Base-by-base conservation (phyloP, 2,113 vertebrate species). In the Phylloscopus whistleri region DNA sequence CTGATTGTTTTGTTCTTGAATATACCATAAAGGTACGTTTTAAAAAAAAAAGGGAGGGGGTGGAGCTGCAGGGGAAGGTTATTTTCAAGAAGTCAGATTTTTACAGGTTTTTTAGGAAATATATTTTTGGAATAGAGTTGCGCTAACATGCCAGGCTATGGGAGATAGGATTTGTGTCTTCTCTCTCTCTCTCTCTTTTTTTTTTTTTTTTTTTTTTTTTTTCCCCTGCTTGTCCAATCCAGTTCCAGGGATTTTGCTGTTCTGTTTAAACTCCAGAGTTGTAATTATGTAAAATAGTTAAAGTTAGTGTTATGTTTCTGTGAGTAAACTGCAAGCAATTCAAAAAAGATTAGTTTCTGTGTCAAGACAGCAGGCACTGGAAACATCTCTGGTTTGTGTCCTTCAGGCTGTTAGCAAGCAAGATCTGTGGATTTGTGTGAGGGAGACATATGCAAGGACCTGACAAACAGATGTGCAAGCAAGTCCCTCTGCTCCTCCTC, bases 231-330 rank as follows among this genome's bases (percentile, higher is more conserved):
- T 87, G 43, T 91, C 55, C 74, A 91, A 41, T 85, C 49, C 37
- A 22, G 44, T 94, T 87, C 46, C 30, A 62, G 46, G 26, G 66
- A 93, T 64, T 83, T 69, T 74, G 21, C 46, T 74, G 30, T 87
- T 94, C 90, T 83, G 51, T 80, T 93, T 91, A 80, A 90, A 85
- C 48, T 74, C 75, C 72, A 44, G 63, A 69, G 67, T 51, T 51
- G 22, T 48, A 67, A 83, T 94, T 95, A 80, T 41, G 67, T 59
- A 83, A 95, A 95, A 88, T 73, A 86, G 33, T 85, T 51, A 84
- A 24, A 43, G 8, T 56, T 84, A 80, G 37, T 74, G 7, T 59
- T 91, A 41, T 27, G 15, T 11, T 89, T 89, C 74, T 82, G 52
- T 78, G 52, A 83, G 27, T 63, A n/a, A 85, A 80, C 46, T 63